Evolutionary conservation across 2,113 vertebrate genomes (phyloP).

Genomic region (Todiramphus saurophagus): DNA sequence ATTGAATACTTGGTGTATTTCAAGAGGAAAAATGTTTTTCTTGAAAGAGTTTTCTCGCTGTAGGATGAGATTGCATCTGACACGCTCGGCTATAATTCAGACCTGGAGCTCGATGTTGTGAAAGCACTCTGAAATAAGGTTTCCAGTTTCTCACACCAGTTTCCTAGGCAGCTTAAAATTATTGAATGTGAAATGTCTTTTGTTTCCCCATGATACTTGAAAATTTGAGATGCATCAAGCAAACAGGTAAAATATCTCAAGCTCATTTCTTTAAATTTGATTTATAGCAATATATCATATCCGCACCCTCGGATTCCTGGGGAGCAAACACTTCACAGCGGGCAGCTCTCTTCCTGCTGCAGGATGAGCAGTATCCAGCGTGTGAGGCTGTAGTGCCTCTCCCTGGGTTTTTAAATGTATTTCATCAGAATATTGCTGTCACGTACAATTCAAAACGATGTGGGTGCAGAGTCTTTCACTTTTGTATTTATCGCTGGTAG

Average conservation of each 20-base stretch:
- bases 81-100: neutral
- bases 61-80: neutral
- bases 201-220: neutral
- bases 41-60: neutral
- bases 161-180: neutral
- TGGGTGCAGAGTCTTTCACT: neutral
- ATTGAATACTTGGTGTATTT: neutral
- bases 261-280: neutral
- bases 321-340: neutral
- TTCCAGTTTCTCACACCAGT: neutral
- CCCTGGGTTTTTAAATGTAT: neutral
- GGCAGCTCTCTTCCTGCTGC: neutral
- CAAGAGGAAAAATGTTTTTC: neutral
- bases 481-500: neutral
- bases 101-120: neutral
- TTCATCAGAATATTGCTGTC: neutral
- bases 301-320: neutral
- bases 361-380: neutral
- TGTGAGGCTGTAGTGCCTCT: neutral
- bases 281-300: neutral
- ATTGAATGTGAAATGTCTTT: neutral
- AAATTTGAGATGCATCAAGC: neutral
- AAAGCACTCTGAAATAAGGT: neutral
- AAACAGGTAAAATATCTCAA: neutral
- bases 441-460: neutral